phyloP scores from a whole-genome alignment of 2,113 vertebrate species.

The Polypterus senegalus region DNA sequence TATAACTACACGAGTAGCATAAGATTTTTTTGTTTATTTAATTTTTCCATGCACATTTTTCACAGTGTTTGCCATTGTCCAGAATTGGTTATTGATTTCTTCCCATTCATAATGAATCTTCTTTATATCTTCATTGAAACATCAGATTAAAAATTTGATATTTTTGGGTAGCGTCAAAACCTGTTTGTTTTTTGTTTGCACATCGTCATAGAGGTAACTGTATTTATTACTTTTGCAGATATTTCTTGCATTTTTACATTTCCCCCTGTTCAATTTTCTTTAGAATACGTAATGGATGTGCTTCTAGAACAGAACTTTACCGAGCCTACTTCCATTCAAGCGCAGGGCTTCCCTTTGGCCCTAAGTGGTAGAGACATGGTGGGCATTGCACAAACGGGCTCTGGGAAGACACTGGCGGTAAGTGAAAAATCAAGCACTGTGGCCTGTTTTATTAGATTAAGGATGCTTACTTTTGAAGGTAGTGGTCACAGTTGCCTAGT shows the following conservation, averaged over 20 bases:
- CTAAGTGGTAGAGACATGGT: slow-evolving; percentile 95
- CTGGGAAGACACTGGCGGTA: slow-evolving; percentile 91
- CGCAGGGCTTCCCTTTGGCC: slow-evolving; percentile 85
- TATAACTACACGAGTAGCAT: too few relatives aligned
- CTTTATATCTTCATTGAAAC: too few relatives aligned
- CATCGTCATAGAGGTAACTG: too few relatives aligned
- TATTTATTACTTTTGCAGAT: background rate
- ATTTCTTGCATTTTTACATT: background rate
- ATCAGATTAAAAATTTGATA: too few relatives aligned
- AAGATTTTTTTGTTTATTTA: too few relatives aligned
- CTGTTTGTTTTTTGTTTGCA: too few relatives aligned
- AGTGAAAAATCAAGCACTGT: slow-evolving; percentile 17
- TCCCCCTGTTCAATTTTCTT: slow-evolving; percentile 7
- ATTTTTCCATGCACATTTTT: too few relatives aligned
- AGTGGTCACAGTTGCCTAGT: background rate
- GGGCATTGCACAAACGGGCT: slow-evolving; percentile 95
- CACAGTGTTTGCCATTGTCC: too few relatives aligned
- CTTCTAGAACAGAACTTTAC: slow-evolving; percentile 86
- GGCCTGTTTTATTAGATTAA: background rate
- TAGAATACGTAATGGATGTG: slow-evolving; percentile 91
- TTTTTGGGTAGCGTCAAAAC: too few relatives aligned
- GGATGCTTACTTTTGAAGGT: background rate
- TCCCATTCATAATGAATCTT: too few relatives aligned
- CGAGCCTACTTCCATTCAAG: slow-evolving; percentile 91
- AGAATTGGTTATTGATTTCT: too few relatives aligned